Evolutionary conservation across 2,888 invertebrate genomes (phyloP), one percentile per base, ranked within the genome.

Genomic region (Plebejus argus): DNA sequence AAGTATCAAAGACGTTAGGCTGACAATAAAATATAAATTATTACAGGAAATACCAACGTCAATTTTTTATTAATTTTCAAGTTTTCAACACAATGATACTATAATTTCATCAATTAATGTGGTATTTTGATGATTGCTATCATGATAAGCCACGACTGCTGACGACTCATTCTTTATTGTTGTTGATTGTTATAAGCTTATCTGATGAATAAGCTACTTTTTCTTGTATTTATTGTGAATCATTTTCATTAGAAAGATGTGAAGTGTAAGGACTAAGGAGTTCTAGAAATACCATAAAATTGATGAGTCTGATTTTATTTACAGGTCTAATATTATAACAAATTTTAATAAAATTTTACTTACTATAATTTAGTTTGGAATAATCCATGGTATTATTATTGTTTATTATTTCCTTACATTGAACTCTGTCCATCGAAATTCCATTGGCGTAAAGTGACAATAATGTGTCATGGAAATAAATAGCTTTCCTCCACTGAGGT

Each of bases 171-270:
- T 33, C 28, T 8, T 33, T 23, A 66, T 23, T 66, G 61, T 66
- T 66, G 28, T 66, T 66, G 66, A 33, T 66, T 66, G 66, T 66
- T 66, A 1, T 66, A 28, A 15, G 66, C 33, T 33, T 66, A 66
- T 33, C 66, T 66, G 66, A 66, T 66, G 66, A 28, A 28, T 66
- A 66, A 66, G 66, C 66, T 61, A 33, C 66, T 66, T 66, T 61
- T 66, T 66, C 66, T 66, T 66, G 33, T 66, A 33, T 15, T 33
- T 7, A 18, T 66, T 28, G 20, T 66, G 33, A 66, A 66, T 66
- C 15, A 66, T 28, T 66, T 66, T 33, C 28, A 66, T 66, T 33
- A 66, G 28, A 28, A 66, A 66, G 18, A 66, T 33, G 20, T 3
- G 61, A 23, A 66, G 5, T 66, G 28, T 10, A 61, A 12, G 61